Percentiles rank a stretch among this genome's conserved stretches.
These are phyloP conservation scores for Lepisosteus osseus DNA, from an alignment of 2,113 vertebrate species.

Conservation along the genomic window DNA sequence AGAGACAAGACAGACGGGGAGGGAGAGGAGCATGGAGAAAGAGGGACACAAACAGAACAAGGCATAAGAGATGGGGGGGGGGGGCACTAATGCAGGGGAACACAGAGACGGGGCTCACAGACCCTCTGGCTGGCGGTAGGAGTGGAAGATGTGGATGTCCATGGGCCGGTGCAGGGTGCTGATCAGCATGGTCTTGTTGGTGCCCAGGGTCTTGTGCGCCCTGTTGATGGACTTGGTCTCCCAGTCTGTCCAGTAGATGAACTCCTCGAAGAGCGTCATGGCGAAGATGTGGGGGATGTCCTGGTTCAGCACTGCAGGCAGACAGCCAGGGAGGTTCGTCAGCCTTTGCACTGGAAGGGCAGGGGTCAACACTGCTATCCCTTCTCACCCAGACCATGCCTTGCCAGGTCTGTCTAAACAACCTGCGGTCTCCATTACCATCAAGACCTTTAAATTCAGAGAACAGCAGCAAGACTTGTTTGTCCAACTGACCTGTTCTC, in stretches of 20 bases:
- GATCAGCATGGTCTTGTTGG: conserved; percentile 86
- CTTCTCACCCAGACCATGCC: too few relatives aligned
- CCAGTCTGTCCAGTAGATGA: conserved; percentile 98
- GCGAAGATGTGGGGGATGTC: conserved; percentile 98
- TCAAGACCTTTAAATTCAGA: too few relatives aligned
- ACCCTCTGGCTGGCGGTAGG: conserved; percentile 87
- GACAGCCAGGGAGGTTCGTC: background rate
- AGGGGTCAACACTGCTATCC: too few relatives aligned
- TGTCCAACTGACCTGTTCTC: too few relatives aligned
- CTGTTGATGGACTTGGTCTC: conserved; percentile 97
- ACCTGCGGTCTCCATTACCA: too few relatives aligned
- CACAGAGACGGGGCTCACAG: background rate
- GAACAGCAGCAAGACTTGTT: too few relatives aligned
- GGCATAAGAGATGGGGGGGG: background rate
- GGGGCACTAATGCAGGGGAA: background rate
- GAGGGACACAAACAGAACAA: background rate
- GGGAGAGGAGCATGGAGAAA: background rate
- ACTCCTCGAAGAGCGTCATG: conserved; percentile 93
- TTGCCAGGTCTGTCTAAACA: too few relatives aligned
- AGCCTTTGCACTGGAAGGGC: background rate
- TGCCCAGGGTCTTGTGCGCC: conserved; percentile 86
- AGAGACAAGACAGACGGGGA: background rate
- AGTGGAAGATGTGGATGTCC: conserved; percentile 94
- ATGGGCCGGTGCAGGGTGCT: conserved; percentile 94
- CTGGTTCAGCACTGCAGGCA: conserved; percentile 77